Base-by-base conservation (phyloP, 2,888 invertebrate genomes). In the Atherix ibis region DNA sequence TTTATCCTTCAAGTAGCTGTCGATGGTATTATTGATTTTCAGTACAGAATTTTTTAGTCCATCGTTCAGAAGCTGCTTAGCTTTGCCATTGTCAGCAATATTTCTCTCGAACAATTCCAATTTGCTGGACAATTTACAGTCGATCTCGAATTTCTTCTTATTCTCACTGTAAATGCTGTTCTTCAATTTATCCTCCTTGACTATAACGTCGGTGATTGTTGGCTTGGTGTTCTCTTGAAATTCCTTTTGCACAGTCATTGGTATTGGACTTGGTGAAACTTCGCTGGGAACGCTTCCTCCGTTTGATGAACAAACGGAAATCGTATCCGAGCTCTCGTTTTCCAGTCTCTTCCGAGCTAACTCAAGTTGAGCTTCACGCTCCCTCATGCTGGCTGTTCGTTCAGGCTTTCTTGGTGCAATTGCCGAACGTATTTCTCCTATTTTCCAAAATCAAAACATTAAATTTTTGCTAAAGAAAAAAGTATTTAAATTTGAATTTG, bases 321-420 rank as follows among this genome's bases (percentile, higher is more conserved):
- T 51, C 50, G 56, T 58, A 56, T 59, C 58, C 46, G 48, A 48
- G 42, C 51, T 48, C 40, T 58, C 60, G 44, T 44, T 49, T 31
- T 41, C 47, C 41, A 50, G 49, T 19, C 59, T 54, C 46, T 59
- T 61, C 28, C 58, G 54, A 18, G 68, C 66, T 31, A 71, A 63
- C 52, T 75, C 73, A 46, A 73, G 56, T 45, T 72, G 70, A 4
- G 75, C 73, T 58, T 77, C 76, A 38, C 78, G 68, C 58, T 82
- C 84, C 46, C 84, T 67, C 77, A 87, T 81, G 54, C 85, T 85
- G 28, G 84, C 82, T 13, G 83, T 83, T 42, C 87, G 66, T 56
- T 84, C 83, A 12, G 85, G 87, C 58, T 87, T 88, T 36, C 80
- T 71, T 10, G 82, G 81, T 33, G 81, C 78, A 47, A 85, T 69